Evolutionary conservation across 2,113 vertebrate species (phyloP).

Genomic region (Cheilinus undulatus): DNA sequence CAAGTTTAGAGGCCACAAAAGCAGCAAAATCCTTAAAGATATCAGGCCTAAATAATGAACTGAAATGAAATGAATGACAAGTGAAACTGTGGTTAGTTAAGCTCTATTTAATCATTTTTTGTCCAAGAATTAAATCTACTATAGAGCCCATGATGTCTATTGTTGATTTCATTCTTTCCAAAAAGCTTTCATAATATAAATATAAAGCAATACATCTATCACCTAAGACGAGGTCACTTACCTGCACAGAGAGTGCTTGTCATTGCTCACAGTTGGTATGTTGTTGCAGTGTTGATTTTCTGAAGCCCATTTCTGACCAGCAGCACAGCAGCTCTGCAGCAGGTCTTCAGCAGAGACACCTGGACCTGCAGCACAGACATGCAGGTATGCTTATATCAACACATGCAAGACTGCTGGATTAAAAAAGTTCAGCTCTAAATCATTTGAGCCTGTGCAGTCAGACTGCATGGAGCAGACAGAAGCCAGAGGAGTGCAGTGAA

Average conservation of each 20-base stretch:
- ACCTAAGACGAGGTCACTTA: conserved; percentile 55
- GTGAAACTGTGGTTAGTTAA: too few species aligned
- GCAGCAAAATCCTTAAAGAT: too few species aligned
- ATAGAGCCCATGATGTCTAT: too few species aligned
- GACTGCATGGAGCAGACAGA: conserved; percentile 10
- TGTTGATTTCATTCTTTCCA: too few species aligned
- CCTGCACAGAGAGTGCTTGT: conserved; percentile 87
- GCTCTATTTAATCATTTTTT: too few species aligned
- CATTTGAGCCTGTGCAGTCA: conserved; percentile 3
- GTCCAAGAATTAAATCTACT: too few species aligned
- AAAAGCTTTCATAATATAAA: too few species aligned
- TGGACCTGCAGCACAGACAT: conserved; percentile 36
- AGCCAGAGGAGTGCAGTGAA: background rate
- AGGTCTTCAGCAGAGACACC: conserved; percentile 68
- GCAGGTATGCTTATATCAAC: conserved; percentile 42
- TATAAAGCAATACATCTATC: too few species aligned
- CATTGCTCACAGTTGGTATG: conserved; percentile 78
- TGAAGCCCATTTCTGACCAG: conserved; percentile 90
- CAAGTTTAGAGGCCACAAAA: too few species aligned
- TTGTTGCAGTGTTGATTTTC: conserved; percentile 86
- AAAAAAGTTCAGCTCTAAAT: conserved; percentile 38
- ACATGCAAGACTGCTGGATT: conserved; percentile 29
- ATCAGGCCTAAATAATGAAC: too few species aligned
- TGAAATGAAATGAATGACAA: too few species aligned
- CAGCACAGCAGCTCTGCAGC: conserved; percentile 89